Percentiles rank a stretch among this genome's conserved stretches.
Conservation (phyloP, 1,140 invertebrate species). For the Stenopsyche tienmushanensis region DNA sequence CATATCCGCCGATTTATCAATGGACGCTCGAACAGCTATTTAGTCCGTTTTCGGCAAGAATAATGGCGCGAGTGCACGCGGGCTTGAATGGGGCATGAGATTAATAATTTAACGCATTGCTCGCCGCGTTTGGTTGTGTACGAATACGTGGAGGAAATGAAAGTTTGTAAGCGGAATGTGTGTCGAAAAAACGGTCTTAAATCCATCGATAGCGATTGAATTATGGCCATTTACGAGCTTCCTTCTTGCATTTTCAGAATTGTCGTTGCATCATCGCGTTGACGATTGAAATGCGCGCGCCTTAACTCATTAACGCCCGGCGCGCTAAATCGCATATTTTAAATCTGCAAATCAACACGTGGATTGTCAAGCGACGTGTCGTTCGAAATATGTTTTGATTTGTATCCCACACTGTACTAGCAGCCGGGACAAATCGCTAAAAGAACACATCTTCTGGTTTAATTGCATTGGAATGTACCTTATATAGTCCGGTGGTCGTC, state of each 20-base stretch:
- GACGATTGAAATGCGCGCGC: background rate
- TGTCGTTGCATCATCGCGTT: too few species aligned
- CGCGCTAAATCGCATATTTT: background rate
- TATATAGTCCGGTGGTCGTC: constrained; percentile 4
- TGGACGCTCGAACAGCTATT: background rate
- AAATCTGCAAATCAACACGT: background rate
- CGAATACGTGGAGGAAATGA: background rate
- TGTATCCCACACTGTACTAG: background rate
- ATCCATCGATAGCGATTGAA: background rate
- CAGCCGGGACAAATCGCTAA: too few species aligned
- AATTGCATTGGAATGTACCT: constrained; percentile 16
- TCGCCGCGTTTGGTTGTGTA: background rate
- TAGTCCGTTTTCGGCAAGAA: background rate
- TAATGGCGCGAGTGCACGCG: too few species aligned
- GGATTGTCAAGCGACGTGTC: background rate
- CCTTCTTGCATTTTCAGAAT: too few species aligned
- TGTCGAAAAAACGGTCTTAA: background rate
- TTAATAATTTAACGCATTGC: background rate
- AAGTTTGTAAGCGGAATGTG: background rate
- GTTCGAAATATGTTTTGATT: background rate
- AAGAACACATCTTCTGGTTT: constrained; percentile 2
- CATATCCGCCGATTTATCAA: background rate
- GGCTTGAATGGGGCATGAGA: too few species aligned
- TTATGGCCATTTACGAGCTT: too few species aligned
- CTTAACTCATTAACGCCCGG: background rate